A percentile compares a stretch with the other conserved stretches of the same genome.
These are phyloP conservation scores for Mycetomoellerius zeteki DNA, from an alignment of 1,140 invertebrate species.

Conservation along the genomic window DNA sequence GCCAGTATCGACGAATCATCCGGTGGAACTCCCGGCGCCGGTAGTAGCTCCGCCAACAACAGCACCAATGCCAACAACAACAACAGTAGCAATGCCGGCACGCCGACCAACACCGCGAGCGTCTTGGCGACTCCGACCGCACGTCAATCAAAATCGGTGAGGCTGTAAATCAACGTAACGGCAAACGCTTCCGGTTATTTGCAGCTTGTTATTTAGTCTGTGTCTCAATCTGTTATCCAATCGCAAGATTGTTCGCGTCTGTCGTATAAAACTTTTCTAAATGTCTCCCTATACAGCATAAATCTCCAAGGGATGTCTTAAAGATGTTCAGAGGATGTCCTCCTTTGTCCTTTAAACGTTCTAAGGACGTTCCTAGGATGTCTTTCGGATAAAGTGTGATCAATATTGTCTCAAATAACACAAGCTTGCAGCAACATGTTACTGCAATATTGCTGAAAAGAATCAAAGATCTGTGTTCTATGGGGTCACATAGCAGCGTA, in stretches of 20 bases:
- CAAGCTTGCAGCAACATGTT: too few species aligned
- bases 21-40: conserved; percentile 61
- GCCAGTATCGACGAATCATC: conserved; percentile 77
- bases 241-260: background rate
- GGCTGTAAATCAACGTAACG: background rate
- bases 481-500: background rate
- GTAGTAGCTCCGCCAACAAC: conserved; percentile 64
- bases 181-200: background rate
- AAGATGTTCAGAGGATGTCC: background rate
- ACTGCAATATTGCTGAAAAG: too few species aligned
- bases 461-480: too few species aligned
- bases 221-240: background rate
- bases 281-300: background rate
- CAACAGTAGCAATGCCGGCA: conserved; percentile 69
- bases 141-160: conserved; percentile 81
- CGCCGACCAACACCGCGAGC: conserved; percentile 80
- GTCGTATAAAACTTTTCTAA: background rate
- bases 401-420: too few species aligned
- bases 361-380: too few species aligned
- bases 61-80: conserved; percentile 69
- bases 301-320: too few species aligned
- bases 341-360: too few species aligned
- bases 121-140: conserved; percentile 79
- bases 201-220: background rate
- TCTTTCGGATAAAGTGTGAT: too few species aligned